phyloP scores from a whole-genome alignment of 2,797 vertebrate species.

The Thamnophis elegans region DNA sequence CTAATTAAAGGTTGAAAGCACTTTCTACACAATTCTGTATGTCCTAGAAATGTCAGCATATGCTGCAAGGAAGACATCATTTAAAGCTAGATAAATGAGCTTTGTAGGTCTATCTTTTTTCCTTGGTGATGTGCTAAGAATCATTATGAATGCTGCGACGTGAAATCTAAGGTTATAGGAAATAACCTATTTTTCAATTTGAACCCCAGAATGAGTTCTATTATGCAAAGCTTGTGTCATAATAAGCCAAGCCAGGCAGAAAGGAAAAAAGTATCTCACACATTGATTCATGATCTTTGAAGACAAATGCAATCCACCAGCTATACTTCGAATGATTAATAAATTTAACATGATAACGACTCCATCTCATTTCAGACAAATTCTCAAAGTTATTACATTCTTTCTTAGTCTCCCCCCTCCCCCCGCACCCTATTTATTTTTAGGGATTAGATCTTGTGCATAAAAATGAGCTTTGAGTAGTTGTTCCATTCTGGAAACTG shows the following conservation, averaged over 20 bases:
- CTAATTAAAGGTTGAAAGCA: conserved; percentile 1
- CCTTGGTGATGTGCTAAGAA: not conserved
- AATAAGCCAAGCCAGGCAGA: not conserved
- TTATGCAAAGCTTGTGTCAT: not conserved
- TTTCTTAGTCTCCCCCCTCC: not conserved
- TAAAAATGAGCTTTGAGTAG: not conserved
- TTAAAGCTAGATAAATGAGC: conserved; percentile 10
- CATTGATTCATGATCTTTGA: not conserved
- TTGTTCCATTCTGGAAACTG: not conserved
- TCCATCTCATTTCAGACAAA: not conserved
- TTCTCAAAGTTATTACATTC: not conserved
- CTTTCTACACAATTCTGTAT: conserved; percentile 10
- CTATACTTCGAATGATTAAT: not conserved
- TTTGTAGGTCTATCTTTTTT: not conserved
- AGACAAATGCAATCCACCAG: not conserved
- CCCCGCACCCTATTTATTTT: not conserved
- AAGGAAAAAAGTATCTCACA: not conserved
- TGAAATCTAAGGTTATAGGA: not conserved
- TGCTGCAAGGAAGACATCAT: not conserved
- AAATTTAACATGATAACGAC: not conserved
- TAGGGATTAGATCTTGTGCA: not conserved
- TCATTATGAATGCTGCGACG: not conserved
- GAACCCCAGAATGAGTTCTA: not conserved
- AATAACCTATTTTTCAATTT: not conserved
- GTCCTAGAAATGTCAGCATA: conserved; percentile 31